phyloP scores from a whole-genome alignment of 2,797 vertebrate species.

The Callimico goeldii region DNA sequence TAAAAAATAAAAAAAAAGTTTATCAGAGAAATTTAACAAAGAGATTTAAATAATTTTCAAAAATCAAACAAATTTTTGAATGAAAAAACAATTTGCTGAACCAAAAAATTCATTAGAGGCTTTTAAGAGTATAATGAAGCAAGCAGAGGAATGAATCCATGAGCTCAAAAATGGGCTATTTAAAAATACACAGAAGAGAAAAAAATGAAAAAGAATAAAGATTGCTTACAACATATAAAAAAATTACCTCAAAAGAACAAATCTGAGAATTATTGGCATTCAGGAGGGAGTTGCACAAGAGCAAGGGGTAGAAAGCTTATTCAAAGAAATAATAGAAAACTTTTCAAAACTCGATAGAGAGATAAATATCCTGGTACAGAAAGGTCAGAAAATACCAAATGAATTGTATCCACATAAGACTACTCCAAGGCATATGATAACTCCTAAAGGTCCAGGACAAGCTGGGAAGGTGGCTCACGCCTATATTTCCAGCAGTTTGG shows the following conservation, averaged over 20 bases:
- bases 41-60: neutral
- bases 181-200: neutral
- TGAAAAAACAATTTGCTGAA: neutral
- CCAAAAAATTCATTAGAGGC: neutral
- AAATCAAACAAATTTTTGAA: neutral
- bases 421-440: neutral
- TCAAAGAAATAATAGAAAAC: neutral
- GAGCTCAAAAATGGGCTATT: neutral
- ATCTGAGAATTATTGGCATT: neutral
- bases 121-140: neutral
- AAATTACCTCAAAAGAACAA: neutral
- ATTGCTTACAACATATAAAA: neutral
- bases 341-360: neutral
- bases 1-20: no score
- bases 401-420: neutral
- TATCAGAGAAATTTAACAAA: neutral
- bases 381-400: neutral
- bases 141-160: neutral
- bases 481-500: neutral
- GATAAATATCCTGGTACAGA: neutral
- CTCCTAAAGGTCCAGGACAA: no score
- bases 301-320: neutral
- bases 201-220: neutral
- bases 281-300: neutral
- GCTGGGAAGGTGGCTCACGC: neutral